Evolutionary conservation across 2,888 invertebrate genomes (phyloP).

Genomic region (Ectemnius continuus): DNA sequence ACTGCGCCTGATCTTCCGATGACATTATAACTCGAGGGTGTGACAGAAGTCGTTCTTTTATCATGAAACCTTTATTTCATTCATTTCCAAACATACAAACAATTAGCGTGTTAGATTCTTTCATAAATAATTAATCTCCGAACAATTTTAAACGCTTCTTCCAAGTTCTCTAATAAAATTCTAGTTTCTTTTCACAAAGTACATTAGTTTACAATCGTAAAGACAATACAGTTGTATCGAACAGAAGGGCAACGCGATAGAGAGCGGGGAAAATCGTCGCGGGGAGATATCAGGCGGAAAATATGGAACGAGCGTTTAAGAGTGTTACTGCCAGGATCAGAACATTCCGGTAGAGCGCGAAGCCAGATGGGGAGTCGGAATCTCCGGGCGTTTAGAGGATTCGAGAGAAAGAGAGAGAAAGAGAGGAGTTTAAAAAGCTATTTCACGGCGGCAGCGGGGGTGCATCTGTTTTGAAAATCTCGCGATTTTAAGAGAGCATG

Average conservation of each 20-base stretch:
- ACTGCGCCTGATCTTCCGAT: conserved; percentile 28
- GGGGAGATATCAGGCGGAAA: conserved; percentile 67
- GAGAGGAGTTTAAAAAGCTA: conserved; percentile 73
- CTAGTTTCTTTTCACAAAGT: too few species aligned
- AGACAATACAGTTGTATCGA: background rate
- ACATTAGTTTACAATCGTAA: background rate
- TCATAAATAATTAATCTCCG: too few species aligned
- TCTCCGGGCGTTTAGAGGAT: conserved; percentile 38
- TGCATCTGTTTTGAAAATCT: conserved; percentile 72
- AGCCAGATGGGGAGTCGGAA: conserved; percentile 49
- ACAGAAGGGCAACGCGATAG: background rate
- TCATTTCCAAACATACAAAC: too few species aligned
- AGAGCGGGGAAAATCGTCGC: conserved; percentile 21
- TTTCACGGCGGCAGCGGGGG: conserved; percentile 64
- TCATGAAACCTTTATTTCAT: background rate
- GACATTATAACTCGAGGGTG: background rate
- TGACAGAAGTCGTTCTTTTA: conserved; percentile 4
- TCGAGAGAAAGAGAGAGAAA: conserved; percentile 62
- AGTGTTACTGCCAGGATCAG: conserved; percentile 70
- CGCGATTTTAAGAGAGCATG: conserved; percentile 62
- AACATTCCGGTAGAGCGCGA: conserved; percentile 36
- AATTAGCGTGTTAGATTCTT: too few species aligned
- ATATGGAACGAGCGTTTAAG: conserved; percentile 70
- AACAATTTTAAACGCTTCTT: too few species aligned
- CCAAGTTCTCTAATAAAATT: too few species aligned